Conservation (phyloP, 2,113 vertebrate genomes). For the Alces alces region DNA sequence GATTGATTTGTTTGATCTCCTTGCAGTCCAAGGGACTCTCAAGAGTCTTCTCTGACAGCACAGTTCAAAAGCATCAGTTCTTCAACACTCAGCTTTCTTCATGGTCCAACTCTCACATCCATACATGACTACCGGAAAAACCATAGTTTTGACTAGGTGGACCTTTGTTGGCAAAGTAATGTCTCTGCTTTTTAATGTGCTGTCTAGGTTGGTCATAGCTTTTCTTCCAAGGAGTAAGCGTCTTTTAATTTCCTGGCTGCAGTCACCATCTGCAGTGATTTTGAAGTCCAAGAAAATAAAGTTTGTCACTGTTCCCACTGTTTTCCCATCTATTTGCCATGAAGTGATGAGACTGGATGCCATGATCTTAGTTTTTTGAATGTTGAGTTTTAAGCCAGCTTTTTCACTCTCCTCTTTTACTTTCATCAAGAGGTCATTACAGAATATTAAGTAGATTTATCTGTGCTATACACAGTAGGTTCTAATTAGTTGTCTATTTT, state of each 20-base stretch:
- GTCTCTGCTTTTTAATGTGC: background rate
- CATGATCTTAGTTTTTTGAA: background rate
- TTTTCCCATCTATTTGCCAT: background rate
- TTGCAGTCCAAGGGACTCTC: background rate
- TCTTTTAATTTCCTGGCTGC: background rate
- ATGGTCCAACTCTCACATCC: background rate
- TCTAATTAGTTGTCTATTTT: background rate
- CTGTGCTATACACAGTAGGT: background rate
- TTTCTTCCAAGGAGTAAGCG: background rate
- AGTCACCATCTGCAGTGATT: background rate
- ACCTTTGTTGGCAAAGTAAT: background rate
- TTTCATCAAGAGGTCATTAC: background rate
- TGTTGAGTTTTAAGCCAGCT: background rate
- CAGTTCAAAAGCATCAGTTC: background rate
- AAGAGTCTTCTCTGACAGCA: background rate
- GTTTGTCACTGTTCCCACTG: background rate
- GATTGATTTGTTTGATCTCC: background rate
- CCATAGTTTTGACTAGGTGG: background rate
- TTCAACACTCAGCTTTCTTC: background rate
- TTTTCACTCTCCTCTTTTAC: background rate
- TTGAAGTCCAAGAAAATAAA: background rate
- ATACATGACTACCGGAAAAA: background rate
- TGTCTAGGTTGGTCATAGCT: background rate
- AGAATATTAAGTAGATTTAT: background rate
- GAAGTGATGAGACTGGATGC: background rate